Base-by-base conservation (phyloP, 2,888 invertebrate genomes). In the Epinotia bilunana region DNA sequence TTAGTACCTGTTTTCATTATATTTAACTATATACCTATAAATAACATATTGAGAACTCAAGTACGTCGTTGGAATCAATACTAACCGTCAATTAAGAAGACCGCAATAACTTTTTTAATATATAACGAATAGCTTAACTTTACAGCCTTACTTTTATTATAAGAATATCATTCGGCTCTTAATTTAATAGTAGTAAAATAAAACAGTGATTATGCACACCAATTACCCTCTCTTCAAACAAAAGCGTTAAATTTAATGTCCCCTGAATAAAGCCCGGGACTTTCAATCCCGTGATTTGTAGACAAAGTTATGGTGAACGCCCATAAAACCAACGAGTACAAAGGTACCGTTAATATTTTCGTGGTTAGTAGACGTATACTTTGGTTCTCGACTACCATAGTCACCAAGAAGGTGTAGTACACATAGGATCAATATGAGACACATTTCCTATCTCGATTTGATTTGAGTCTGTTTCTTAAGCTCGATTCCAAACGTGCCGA, bases 121-220 rank as follows among this genome's bases (percentile, higher is more conserved):
- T 2, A 0, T 43, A 20, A 20, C 13, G 18, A 62, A 11, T 39
- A 39, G 2, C 33, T 62, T 16, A 43, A 43, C 39, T 73, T 73
- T 68, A 68, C 61, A 61, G 18, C 6, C 28, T 18, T 62, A 39
- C 7, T 55, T n/a, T 43, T 62, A 53, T 67, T 53, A 68, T 67
- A 61, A 12, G 16, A 1, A 43, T 28, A 57, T 23, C 46, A 61
- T 68, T 67, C 46, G 55, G 43, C 46, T 69, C 57, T 33, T 28
- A 62, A 63, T 70, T 74, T 64, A 53, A 53, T 55, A 61, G 39
- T 20, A 23, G 60, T 64, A 49, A 74, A 60, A 74, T 74, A 65
- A 72, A 71, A 49, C 67, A 67, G 61, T 57, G 57, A 72, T 72
- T 75, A 72, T 62, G 65, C 61, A 28, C 72, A 75, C 61, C 61